These are phyloP conservation scores for Sparus aurata DNA, from an alignment of 2,797 vertebrate genomes.

Conservation along the genomic window DNA sequence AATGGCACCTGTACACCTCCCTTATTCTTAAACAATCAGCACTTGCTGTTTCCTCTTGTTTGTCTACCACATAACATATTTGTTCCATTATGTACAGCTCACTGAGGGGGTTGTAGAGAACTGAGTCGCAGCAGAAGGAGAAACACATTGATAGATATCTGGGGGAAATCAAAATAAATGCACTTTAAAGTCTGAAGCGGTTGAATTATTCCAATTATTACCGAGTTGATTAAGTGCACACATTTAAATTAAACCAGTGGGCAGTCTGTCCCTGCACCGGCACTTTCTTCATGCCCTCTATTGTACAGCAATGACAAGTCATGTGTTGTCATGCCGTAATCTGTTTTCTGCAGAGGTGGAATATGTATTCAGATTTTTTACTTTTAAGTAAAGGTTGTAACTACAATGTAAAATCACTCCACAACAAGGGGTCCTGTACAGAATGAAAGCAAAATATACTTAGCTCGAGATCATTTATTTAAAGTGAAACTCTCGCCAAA, in stretches of 20 bases:
- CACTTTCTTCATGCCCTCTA: neutral
- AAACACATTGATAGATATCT: slow-evolving; percentile 2
- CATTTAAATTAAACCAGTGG: slow-evolving; percentile 1
- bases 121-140: slow-evolving; percentile 28
- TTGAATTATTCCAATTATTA: slow-evolving; percentile 22
- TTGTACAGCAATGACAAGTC: neutral
- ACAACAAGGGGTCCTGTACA: neutral
- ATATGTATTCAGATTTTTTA: neutral
- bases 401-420: neutral
- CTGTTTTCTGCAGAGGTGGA: neutral
- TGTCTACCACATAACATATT: slow-evolving; percentile 72
- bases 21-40: slow-evolving; percentile 81
- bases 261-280: neutral
- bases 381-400: neutral
- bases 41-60: slow-evolving; percentile 73
- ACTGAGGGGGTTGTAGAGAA: slow-evolving; percentile 53
- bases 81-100: slow-evolving; percentile 76
- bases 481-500: too few relatives aligned
- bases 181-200: slow-evolving; percentile 13
- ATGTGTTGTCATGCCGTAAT: neutral
- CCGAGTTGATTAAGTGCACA: neutral
- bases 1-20: slow-evolving; percentile 83
- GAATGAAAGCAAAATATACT: neutral
- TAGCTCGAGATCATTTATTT: neutral
- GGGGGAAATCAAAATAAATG: neutral